These are phyloP conservation scores for Leptinotarsa defecta DNA, from an alignment of 1,140 invertebrate species.

Conservation along the genomic window DNA sequence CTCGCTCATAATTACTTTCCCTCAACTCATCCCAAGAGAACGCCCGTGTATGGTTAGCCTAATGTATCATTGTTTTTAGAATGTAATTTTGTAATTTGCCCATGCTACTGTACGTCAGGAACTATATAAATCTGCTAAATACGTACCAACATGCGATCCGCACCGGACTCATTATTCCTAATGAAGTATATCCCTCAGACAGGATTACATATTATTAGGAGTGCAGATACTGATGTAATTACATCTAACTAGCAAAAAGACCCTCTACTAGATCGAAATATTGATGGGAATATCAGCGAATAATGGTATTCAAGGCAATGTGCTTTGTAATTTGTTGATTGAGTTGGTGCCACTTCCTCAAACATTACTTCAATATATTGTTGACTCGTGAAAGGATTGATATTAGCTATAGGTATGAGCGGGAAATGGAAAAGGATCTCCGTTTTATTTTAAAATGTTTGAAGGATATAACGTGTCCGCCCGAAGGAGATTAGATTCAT, in stretches of 20 bases:
- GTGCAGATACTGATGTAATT: slow-evolving; percentile 3
- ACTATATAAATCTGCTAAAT: not conserved
- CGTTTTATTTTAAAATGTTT: no score
- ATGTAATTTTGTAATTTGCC: not conserved
- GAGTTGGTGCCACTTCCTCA: not conserved
- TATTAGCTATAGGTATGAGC: no score
- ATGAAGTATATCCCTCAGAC: not conserved
- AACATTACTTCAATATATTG: not conserved
- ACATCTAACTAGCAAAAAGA: not conserved
- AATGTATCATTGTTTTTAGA: no score
- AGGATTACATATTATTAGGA: not conserved
- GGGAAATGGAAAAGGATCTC: no score
- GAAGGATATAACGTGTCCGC: no score
- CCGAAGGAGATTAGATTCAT: no score
- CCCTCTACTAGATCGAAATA: not conserved
- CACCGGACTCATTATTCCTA: slow-evolving; percentile 1
- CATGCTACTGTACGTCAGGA: not conserved
- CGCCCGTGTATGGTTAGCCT: no score
- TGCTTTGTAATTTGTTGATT: not conserved
- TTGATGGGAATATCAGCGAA: not conserved
- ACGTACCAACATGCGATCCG: not conserved
- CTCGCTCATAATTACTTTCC: no score
- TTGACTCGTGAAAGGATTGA: no score
- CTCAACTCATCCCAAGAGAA: no score
- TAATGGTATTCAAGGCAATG: not conserved